A percentile compares a stretch with the other conserved stretches of the same genome.
These are phyloP conservation scores for Thecocarcelia acutangulata DNA, from an alignment of 2,888 invertebrate species.

Conservation along the genomic window DNA sequence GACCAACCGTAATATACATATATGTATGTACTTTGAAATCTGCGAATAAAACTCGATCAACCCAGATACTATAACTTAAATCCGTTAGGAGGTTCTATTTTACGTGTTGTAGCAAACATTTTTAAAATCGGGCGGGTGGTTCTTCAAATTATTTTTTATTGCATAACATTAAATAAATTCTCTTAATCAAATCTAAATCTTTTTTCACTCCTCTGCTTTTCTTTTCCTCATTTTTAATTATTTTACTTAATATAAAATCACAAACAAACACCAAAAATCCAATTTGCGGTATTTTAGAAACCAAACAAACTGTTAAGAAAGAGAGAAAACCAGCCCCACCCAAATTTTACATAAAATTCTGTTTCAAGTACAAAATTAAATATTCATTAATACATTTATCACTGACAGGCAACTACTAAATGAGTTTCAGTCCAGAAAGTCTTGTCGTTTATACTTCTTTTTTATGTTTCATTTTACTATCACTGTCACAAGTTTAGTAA, in stretches of 20 bases:
- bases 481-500: slow-evolving; percentile 29
- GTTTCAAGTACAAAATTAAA: slow-evolving; percentile 24
- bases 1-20: too few relatives aligned
- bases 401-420: slow-evolving; percentile 31
- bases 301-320: background rate
- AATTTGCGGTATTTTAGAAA: background rate
- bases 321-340: background rate
- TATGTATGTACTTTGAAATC: too few relatives aligned
- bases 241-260: background rate
- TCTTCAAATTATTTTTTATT: too few relatives aligned
- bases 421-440: background rate
- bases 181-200: too few relatives aligned
- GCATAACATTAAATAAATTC: too few relatives aligned
- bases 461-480: background rate
- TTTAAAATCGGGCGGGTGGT: too few relatives aligned
- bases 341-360: slow-evolving; percentile 9
- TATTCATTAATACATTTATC: slow-evolving; percentile 62
- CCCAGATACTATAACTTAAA: too few relatives aligned
- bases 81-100: too few relatives aligned
- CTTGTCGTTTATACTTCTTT: background rate
- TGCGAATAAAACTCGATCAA: too few relatives aligned
- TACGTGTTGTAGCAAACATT: too few relatives aligned
- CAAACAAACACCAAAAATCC: slow-evolving; percentile 8
- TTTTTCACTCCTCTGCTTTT: too few relatives aligned
- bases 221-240: background rate